Conservation (phyloP, 2,888 invertebrate genomes). For the Lithodes maja region DNA sequence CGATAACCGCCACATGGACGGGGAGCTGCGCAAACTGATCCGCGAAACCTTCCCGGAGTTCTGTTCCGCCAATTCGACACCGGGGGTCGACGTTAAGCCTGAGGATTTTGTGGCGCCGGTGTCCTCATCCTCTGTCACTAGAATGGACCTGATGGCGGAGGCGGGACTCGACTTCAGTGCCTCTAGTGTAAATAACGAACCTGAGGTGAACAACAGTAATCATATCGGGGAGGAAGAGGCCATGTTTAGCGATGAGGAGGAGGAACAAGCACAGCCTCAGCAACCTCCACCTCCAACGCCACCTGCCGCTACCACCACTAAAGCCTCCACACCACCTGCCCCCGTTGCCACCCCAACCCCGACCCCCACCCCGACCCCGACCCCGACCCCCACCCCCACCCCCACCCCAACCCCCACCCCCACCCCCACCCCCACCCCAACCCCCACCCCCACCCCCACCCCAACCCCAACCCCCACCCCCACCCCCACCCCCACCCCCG, state of each 20-base stretch:
- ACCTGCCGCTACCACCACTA: not conserved
- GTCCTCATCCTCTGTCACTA: conserved; percentile 61
- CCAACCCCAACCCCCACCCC: not conserved
- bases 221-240: conserved; percentile 78
- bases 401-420: conserved; percentile 11
- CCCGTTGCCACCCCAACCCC: not conserved
- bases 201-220: conserved; percentile 64
- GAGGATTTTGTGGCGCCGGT: conserved; percentile 76
- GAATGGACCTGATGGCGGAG: conserved; percentile 68
- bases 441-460: conserved; percentile 2
- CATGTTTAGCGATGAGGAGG: conserved; percentile 90
- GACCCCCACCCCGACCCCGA: conserved; percentile 5
- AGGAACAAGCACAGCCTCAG: conserved; percentile 75
- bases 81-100: conserved; percentile 47
- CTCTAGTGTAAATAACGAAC: conserved; percentile 48
- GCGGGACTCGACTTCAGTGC: conserved; percentile 65
- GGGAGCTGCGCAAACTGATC: conserved; percentile 87
- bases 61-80: conserved; percentile 75
- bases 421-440: conserved; percentile 23
- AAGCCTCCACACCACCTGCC: not conserved
- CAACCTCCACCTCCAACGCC: conserved; percentile 15
- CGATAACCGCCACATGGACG: conserved; percentile 90
- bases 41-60: conserved; percentile 95
- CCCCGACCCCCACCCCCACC: conserved; percentile 20
- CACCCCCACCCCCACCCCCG: not conserved